Evolutionary conservation across 2,888 invertebrate species (phyloP).

Genomic region (Gibbula magus): DNA sequence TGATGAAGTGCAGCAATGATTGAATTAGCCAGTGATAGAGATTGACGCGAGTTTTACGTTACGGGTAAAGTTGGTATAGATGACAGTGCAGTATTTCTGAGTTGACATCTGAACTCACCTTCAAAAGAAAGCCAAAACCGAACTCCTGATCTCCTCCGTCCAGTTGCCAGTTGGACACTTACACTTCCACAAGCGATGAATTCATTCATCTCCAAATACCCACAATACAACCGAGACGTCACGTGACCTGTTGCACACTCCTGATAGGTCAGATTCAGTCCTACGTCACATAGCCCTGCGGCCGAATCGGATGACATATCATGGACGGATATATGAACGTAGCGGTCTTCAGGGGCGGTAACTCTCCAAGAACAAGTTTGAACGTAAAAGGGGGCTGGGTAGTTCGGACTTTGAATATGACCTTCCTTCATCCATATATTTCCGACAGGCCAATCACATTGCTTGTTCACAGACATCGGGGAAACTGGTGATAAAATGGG

Average conservation of each 20-base stretch:
- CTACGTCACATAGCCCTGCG: neutral
- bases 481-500: neutral
- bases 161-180: neutral
- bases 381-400: constrained; percentile 24
- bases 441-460: constrained; percentile 19
- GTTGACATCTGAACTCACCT: neutral
- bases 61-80: no score
- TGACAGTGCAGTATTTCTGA: no score
- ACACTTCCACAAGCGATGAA: constrained; percentile 4
- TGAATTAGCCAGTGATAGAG: no score
- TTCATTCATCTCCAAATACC: neutral
- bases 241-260: neutral
- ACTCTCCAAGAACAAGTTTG: constrained; percentile 27
- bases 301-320: constrained; percentile 12
- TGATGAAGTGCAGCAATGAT: no score
- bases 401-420: constrained; percentile 30
- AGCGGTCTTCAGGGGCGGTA: neutral
- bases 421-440: constrained; percentile 23
- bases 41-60: no score
- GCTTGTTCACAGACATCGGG: constrained; percentile 9
- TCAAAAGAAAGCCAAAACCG: constrained; percentile 4
- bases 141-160: neutral
- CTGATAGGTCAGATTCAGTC: constrained; percentile 6
- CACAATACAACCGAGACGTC: neutral
- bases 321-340: constrained; percentile 22